phyloP scores from a whole-genome alignment of 2,888 invertebrate genomes.

The Papilio demoleus region DNA sequence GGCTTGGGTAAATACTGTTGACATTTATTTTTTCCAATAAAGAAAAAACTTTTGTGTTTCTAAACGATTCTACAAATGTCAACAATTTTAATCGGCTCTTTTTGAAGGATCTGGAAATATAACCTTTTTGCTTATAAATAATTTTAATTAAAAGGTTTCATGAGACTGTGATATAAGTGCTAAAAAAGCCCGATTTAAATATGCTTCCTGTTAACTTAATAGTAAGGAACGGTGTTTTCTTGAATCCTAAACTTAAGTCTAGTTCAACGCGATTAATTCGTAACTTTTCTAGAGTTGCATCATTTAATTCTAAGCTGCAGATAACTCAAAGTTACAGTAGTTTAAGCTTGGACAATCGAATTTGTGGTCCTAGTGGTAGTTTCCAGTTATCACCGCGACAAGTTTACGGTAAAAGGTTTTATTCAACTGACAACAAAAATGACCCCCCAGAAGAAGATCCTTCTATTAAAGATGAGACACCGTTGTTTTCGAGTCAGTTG shows the following conservation, averaged over 20 bases:
- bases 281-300: conserved; percentile 76
- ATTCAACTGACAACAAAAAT: conserved; percentile 66
- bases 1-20: no score
- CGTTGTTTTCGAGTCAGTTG: conserved; percentile 83
- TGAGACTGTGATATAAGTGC: conserved; percentile 28
- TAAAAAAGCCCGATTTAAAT: conserved; percentile 45
- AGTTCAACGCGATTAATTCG: conserved; percentile 58
- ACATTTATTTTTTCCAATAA: no score
- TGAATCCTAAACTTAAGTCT: conserved; percentile 64
- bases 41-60: not conserved
- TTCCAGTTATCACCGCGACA: conserved; percentile 44
- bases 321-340: conserved; percentile 46
- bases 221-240: conserved; percentile 64
- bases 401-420: conserved; percentile 57
- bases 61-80: conserved; percentile 32
- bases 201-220: conserved; percentile 74
- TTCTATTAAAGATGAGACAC: conserved; percentile 69
- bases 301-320: conserved; percentile 64
- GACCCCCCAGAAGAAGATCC: conserved; percentile 71
- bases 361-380: conserved; percentile 55
- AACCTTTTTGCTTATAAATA: conserved; percentile 59
- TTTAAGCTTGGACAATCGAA: conserved; percentile 48
- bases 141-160: conserved; percentile 58
- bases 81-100: conserved; percentile 42
- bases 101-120: conserved; percentile 75